These are phyloP conservation scores for Pongo abelii DNA, from an alignment of 2,113 vertebrate species.

Conservation along the genomic window DNA sequence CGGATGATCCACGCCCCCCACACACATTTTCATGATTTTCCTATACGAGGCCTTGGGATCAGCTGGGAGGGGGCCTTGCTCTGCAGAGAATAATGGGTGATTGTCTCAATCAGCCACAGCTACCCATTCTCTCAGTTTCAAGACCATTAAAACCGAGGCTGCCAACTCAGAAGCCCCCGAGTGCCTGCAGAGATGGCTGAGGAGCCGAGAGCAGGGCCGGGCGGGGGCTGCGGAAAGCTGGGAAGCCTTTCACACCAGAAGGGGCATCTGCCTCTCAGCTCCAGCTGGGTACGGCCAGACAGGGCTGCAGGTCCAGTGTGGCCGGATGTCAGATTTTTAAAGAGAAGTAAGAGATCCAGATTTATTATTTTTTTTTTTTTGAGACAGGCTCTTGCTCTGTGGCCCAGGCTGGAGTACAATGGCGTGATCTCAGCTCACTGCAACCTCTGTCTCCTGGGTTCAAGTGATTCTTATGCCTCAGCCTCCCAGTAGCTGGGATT, in stretches of 20 bases:
- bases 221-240: accelerated
- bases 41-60: neutral
- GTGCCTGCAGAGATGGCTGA: accelerated
- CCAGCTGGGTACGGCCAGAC: neutral
- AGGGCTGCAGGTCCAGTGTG: neutral
- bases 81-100: neutral
- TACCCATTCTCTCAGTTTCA: neutral
- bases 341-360: too few relatives aligned
- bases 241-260: accelerated
- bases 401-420: too few relatives aligned
- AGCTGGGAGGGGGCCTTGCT: neutral
- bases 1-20: accelerated
- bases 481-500: too few relatives aligned
- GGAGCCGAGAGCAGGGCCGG: accelerated
- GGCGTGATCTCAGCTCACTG: too few relatives aligned
- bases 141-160: accelerated
- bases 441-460: too few relatives aligned
- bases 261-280: neutral
- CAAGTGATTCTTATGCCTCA: too few relatives aligned
- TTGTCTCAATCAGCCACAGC: neutral
- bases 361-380: too few relatives aligned
- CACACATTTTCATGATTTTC: neutral
- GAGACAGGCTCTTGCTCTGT: too few relatives aligned
- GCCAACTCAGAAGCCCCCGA: neutral
- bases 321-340: neutral